These are phyloP conservation scores for Elephantulus edwardii DNA, from an alignment of 2,113 vertebrate species.

Conservation along the genomic window DNA sequence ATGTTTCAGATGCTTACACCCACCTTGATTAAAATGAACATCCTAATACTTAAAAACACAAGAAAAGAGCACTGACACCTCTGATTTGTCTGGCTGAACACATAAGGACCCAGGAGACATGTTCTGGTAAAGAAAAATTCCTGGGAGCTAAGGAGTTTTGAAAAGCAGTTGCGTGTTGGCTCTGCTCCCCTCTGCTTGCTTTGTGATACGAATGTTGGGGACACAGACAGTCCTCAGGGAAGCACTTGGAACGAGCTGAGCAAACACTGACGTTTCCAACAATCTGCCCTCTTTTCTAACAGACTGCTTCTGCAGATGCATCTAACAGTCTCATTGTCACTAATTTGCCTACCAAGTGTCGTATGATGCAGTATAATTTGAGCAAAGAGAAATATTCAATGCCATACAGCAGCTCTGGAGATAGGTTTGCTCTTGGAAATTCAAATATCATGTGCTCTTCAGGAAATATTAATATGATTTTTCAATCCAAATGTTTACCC, in stretches of 20 bases:
- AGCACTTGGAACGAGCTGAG: background rate
- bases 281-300: background rate
- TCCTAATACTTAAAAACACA: background rate
- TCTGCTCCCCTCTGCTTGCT: background rate
- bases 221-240: background rate
- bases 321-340: background rate
- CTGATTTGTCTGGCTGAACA: background rate
- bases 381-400: conserved; percentile 40
- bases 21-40: background rate
- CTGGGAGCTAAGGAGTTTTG: background rate
- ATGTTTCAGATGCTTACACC: background rate
- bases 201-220: background rate
- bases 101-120: background rate
- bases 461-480: conserved; percentile 44
- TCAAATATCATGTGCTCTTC: conserved; percentile 34
- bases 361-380: background rate
- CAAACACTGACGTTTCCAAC: background rate
- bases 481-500: conserved; percentile 42
- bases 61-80: background rate
- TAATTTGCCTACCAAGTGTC: background rate
- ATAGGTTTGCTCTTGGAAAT: conserved; percentile 18
- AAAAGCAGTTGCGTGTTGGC: background rate
- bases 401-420: background rate
- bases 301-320: background rate
- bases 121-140: background rate